A percentile compares a stretch with the other conserved stretches of the same genome.
Conservation (phyloP, 2,113 vertebrate genomes). For the Suricata suricatta region DNA sequence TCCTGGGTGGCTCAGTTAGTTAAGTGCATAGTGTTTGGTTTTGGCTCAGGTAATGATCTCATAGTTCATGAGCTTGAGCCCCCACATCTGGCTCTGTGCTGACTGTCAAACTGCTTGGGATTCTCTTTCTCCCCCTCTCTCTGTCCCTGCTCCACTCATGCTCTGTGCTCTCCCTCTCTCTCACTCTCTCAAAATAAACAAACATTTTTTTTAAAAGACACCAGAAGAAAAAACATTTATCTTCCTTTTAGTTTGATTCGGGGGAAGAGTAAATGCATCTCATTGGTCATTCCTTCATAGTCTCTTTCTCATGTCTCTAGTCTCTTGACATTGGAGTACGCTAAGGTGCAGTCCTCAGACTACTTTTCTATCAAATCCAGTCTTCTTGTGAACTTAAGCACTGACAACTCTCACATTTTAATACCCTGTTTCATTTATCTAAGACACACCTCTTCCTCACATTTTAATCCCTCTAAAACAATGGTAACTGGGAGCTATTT, state of each 20-base stretch:
- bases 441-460: background rate
- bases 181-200: too few species aligned
- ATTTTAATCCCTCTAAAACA: constrained; percentile 8
- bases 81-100: too few species aligned
- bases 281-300: background rate
- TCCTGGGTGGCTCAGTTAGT: too few species aligned
- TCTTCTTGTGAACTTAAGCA: background rate
- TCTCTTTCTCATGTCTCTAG: background rate
- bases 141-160: too few species aligned
- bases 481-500: background rate
- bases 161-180: too few species aligned
- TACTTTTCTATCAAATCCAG: background rate
- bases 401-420: constrained; percentile 5
- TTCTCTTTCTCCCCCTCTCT: too few species aligned
- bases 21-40: too few species aligned
- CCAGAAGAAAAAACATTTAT: background rate
- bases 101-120: too few species aligned
- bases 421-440: background rate
- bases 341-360: background rate
- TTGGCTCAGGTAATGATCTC: too few species aligned
- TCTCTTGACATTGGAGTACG: background rate
- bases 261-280: background rate
- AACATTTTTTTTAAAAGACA: background rate
- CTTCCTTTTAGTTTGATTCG: background rate
- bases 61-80: too few species aligned